Conservation (phyloP, 2,113 vertebrate genomes). For the Sula dactylatra region DNA sequence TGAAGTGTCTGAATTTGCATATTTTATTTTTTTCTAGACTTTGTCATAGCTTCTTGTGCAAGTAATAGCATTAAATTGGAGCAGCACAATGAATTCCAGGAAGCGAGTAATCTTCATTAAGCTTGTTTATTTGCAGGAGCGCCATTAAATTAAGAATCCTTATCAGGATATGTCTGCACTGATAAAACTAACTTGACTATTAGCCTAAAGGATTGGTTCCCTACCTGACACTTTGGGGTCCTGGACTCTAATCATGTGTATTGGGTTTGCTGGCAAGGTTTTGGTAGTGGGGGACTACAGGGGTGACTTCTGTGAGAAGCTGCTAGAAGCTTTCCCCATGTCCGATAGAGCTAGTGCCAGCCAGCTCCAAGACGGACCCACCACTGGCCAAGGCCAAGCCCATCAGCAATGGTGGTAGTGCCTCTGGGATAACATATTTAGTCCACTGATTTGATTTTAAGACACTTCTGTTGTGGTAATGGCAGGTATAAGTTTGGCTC, state of each 20-base stretch:
- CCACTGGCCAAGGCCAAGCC: not conserved
- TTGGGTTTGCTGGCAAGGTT: not conserved
- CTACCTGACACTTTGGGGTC: not conserved
- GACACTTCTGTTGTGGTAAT: not conserved
- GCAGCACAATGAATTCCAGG: constrained; percentile 56
- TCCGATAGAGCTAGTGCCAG: not conserved
- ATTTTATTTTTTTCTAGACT: constrained; percentile 48
- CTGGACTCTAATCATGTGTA: not conserved
- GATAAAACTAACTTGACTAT: not conserved
- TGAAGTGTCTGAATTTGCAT: constrained; percentile 67
- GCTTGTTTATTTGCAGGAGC: constrained; percentile 63
- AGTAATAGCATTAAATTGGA: constrained; percentile 58
- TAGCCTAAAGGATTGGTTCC: not conserved
- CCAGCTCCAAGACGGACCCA: not conserved
- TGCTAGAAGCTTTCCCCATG: not conserved
- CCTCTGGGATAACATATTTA: not conserved
- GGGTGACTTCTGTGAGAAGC: not conserved
- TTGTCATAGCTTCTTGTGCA: constrained; percentile 49
- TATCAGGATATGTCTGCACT: constrained; percentile 13
- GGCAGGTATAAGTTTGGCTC: not conserved
- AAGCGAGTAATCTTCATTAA: constrained; percentile 61
- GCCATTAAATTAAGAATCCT: constrained; percentile 62
- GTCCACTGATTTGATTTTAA: not conserved
- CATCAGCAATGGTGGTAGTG: not conserved
- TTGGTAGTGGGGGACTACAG: not conserved